Conservation (phyloP, 2,888 invertebrate genomes). For the Erebia aethiops region DNA sequence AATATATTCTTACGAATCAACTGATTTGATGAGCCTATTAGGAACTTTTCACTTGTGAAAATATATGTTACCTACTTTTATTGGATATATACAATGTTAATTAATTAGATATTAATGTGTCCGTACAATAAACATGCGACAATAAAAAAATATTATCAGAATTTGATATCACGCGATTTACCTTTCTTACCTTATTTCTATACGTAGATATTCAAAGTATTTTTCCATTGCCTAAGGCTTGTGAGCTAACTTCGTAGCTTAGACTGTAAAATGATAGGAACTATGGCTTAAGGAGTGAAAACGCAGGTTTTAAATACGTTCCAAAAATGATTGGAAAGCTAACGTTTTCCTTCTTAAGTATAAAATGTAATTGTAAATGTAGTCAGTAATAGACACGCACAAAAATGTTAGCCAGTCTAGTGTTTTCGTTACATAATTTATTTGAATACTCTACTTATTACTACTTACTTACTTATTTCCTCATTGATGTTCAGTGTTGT, state of each 20-base stretch:
- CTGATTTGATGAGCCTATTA: too few species aligned
- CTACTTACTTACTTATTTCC: constrained; percentile 40
- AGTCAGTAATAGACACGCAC: constrained; percentile 48
- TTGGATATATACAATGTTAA: not conserved
- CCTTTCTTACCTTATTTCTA: constrained; percentile 6
- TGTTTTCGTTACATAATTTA: constrained; percentile 1
- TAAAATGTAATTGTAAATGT: constrained; percentile 37
- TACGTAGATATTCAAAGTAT: constrained; percentile 47
- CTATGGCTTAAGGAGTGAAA: constrained; percentile 32
- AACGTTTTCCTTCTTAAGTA: constrained; percentile 24
- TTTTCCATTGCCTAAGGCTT: constrained; percentile 60
- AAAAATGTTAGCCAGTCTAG: constrained; percentile 27
- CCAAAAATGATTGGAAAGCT: not conserved
- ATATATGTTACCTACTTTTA: not conserved
- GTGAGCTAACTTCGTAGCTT: constrained; percentile 52
- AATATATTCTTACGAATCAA: too few species aligned
- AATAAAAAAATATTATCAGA: constrained; percentile 25
- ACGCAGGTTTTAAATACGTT: not conserved
- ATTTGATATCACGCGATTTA: constrained; percentile 22
- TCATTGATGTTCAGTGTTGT: constrained; percentile 57
- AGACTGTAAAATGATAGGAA: constrained; percentile 39
- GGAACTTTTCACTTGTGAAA: not conserved
- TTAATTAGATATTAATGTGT: constrained; percentile 38
- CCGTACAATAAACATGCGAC: constrained; percentile 22
- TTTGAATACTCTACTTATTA: not conserved